Base-by-base conservation (phyloP, 2,797 vertebrate genomes). In the Melanotaenia maccullochi region DNA sequence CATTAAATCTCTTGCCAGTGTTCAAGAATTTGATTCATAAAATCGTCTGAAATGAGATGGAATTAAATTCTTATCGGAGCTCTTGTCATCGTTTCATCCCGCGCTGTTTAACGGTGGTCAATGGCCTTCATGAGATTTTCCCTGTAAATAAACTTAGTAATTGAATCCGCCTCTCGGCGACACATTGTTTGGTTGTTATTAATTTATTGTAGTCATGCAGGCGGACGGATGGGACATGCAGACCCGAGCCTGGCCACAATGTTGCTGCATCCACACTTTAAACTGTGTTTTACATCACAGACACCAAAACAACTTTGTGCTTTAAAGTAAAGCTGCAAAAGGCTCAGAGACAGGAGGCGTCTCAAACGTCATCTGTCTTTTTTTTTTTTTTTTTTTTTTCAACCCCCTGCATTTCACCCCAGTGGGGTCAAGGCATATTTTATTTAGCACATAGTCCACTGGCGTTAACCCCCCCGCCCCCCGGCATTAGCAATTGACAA, bases 1-100 rank as follows among this genome's bases (percentile, higher is more conserved):
- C 97, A 98, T 99, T 99, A 97, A 98, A 99, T 97, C 96, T 97
- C 97, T 97, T 95, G 87, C 96, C 96, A 97, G 96, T 97, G 96
- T 97, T 98, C 95, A 88, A 96, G 63, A 98, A 96, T 96, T 95
- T 96, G 97, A 96, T 98, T 98, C 96, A 95, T 97, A 96, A 97
- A 97, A 98, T 97, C 94, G 95, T 96, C 95, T 95, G 96, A 96
- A 97, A 99, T 97, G 96, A 97, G 96, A 95, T 94, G 94, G 95
- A 98, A 99, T 99, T 98, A 95, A 98, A 99, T 99, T 99, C 97
- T 97, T 97, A 96, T 97, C 96, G 95, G 96, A 93, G 95, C 93
- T 94, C 96, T 96, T 99, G 97, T 99, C 98, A 98, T 97, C 97
- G 93, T 99, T 97, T 97, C 96, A 96, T 95, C 95, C 93, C 86